These are phyloP conservation scores for Sebastolobus altivelis DNA, from an alignment of 2,797 vertebrate species.

Conservation along the genomic window DNA sequence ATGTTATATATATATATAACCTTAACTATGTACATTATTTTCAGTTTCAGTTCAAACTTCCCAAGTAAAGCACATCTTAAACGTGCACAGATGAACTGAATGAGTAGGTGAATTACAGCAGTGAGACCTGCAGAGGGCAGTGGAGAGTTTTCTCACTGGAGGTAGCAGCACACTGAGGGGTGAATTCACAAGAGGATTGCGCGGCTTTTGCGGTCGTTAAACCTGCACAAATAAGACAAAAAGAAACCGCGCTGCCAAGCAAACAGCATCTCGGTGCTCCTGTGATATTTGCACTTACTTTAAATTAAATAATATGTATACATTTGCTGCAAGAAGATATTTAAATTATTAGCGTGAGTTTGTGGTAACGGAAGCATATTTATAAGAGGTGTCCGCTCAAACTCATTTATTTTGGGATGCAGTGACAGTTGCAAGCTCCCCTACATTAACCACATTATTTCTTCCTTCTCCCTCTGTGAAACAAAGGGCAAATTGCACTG, in stretches of 20 bases:
- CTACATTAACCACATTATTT: background rate
- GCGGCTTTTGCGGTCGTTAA: too few relatives aligned
- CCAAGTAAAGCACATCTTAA: background rate
- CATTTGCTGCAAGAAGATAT: too few relatives aligned
- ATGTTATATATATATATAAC: background rate
- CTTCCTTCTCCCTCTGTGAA: background rate
- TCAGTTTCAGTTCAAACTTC: background rate
- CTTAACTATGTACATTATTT: background rate
- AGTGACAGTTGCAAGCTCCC: background rate
- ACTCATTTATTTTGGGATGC: background rate
- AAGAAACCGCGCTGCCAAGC: background rate
- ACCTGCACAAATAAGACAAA: background rate
- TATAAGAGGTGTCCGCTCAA: too few relatives aligned
- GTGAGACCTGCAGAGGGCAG: conserved; percentile 20
- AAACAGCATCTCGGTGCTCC: too few relatives aligned
- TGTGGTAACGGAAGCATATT: background rate
- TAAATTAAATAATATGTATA: background rate
- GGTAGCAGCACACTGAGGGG: background rate
- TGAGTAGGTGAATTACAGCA: background rate
- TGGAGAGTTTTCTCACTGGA: background rate
- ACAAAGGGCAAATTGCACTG: too few relatives aligned
- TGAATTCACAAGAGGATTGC: too few relatives aligned
- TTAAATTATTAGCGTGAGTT: background rate
- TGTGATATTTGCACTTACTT: too few relatives aligned
- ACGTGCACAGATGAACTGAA: too few relatives aligned